phyloP scores from a whole-genome alignment of 2,797 vertebrate genomes.

The Anabas testudineus region DNA sequence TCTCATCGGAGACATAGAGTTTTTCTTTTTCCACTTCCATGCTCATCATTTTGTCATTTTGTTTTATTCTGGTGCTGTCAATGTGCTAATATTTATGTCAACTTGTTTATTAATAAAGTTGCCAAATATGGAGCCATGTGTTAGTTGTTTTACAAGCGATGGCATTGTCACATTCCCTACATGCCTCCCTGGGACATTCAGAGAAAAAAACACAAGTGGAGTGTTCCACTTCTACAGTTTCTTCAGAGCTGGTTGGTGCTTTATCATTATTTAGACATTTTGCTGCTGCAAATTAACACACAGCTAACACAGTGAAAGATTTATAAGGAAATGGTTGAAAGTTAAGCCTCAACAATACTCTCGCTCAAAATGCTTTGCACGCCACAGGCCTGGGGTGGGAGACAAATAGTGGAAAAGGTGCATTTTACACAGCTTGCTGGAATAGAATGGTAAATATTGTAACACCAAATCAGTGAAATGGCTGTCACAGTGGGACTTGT shows the following conservation, averaged over 20 bases:
- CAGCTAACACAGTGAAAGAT: conserved; percentile 25
- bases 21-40: conserved; percentile 17
- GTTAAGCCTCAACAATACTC: conserved; percentile 1
- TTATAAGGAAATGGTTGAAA: conserved; percentile 13
- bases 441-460: conserved; percentile 66
- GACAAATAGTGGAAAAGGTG: conserved; percentile 34
- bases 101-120: conserved; percentile 62
- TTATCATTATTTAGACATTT: conserved; percentile 46
- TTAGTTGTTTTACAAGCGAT: conserved; percentile 54
- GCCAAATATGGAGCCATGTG: conserved; percentile 44
- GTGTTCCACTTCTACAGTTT: conserved; percentile 39
- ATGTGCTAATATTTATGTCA: conserved; percentile 55
- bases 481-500: conserved; percentile 68
- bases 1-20: conserved; percentile 9
- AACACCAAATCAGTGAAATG: conserved; percentile 61
- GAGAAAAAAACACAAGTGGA: conserved; percentile 55
- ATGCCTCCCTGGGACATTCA: conserved; percentile 40
- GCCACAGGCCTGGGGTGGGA: conserved; percentile 8
- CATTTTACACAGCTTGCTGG: conserved; percentile 43
- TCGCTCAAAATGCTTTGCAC: background rate
- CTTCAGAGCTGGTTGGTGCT: conserved; percentile 49
- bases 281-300: conserved; percentile 45
- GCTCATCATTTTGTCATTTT: conserved; percentile 49
- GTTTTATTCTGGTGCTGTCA: conserved; percentile 50
- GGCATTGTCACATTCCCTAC: conserved; percentile 45